phyloP scores from a whole-genome alignment of 2,113 vertebrate species.

The Dinomys branickii region DNA sequence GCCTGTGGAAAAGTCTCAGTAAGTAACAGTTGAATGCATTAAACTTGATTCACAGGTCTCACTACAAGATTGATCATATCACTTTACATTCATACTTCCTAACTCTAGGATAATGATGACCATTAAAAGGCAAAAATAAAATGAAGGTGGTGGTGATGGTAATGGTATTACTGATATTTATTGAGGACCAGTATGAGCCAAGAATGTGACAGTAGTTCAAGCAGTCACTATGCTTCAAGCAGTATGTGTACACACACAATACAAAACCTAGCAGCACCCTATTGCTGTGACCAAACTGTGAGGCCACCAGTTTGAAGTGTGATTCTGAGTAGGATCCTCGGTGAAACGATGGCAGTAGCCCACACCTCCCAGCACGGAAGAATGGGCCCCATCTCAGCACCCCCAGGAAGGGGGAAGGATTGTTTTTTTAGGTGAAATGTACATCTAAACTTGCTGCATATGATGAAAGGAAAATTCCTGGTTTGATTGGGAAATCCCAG shows the following conservation, averaged over 20 bases:
- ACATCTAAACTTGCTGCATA: neutral
- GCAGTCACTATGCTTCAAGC: neutral
- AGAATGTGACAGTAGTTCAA: neutral
- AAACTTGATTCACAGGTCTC: neutral
- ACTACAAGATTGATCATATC: neutral
- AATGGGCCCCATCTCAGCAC: neutral
- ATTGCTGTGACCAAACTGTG: neutral
- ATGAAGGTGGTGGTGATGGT: neutral
- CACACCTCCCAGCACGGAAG: neutral
- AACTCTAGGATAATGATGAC: neutral
- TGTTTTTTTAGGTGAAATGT: neutral
- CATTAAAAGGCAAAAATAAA: neutral
- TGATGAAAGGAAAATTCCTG: neutral
- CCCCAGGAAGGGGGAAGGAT: neutral
- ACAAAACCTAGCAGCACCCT: neutral
- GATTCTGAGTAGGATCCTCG: neutral
- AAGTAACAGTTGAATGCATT: neutral
- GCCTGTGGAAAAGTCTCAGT: neutral
- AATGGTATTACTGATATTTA: neutral
- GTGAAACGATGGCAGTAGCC: neutral
- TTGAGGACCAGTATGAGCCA: neutral
- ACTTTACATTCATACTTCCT: neutral
- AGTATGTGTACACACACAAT: neutral
- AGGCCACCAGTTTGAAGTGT: neutral
- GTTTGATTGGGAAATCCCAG: neutral